Conservation (phyloP, 2,797 vertebrate species). For the Enteromius trimaculatus region DNA sequence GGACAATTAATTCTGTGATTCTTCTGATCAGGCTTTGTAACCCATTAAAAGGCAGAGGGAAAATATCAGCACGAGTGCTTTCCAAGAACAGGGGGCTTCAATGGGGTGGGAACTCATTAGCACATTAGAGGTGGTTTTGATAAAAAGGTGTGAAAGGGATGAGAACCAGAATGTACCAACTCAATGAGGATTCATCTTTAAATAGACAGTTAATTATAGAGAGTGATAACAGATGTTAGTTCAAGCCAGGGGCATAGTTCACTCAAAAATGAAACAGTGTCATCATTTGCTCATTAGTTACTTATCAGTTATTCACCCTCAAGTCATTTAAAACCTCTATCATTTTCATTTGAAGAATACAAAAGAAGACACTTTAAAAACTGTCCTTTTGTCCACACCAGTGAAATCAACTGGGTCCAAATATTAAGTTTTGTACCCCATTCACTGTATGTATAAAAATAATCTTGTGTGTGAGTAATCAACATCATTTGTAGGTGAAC, state of each 20-base stretch:
- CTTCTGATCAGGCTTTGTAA: neutral
- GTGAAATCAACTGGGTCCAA: neutral
- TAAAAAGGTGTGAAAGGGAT: slow-evolving; percentile 63
- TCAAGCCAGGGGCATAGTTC: neutral
- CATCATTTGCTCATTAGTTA: neutral
- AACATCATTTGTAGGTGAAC: neutral
- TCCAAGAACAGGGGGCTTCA: slow-evolving; percentile 32
- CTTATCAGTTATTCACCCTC: neutral
- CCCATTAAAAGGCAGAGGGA: neutral
- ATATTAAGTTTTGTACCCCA: neutral
- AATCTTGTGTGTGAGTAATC: neutral
- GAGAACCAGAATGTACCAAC: slow-evolving; percentile 65
- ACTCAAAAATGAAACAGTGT: neutral
- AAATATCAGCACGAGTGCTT: slow-evolving; percentile 32
- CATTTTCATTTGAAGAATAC: neutral
- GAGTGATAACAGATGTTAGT: slow-evolving; percentile 57
- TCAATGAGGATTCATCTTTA: slow-evolving; percentile 57
- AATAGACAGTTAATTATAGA: slow-evolving; percentile 58
- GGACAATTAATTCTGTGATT: neutral
- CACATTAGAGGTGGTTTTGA: slow-evolving; percentile 57
- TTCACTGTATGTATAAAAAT: neutral
- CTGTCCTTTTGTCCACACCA: neutral
- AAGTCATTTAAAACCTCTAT: neutral
- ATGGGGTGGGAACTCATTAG: slow-evolving; percentile 38
- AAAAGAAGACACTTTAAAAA: neutral